Percentiles rank a stretch among this genome's conserved stretches.
phyloP scores from a whole-genome alignment of 2,113 vertebrate genomes.

The Mesitornis unicolor region DNA sequence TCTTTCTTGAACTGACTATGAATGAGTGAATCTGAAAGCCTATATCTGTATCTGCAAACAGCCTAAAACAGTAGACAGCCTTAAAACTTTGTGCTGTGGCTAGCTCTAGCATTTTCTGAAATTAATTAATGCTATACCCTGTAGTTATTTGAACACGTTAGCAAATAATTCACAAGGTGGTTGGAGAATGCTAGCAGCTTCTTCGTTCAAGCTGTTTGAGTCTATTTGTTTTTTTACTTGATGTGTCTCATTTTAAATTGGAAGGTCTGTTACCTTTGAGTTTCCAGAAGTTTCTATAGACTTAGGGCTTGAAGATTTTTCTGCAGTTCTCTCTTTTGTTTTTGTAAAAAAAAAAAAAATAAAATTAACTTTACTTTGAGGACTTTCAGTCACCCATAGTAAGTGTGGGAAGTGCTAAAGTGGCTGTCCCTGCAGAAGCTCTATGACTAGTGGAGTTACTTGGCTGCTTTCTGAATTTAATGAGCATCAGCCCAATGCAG shows the following conservation, averaged over 20 bases:
- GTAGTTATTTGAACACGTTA: neutral
- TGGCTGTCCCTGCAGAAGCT: neutral
- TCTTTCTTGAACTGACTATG: neutral
- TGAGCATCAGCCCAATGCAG: neutral
- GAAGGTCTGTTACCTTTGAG: neutral
- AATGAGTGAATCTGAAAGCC: no score
- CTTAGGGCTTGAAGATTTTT: neutral
- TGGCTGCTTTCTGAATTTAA: conserved; percentile 27
- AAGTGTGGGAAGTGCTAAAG: conserved; percentile 33
- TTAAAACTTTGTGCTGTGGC: neutral
- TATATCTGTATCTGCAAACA: neutral
- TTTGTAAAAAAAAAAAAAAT: neutral
- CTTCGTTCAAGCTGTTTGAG: neutral
- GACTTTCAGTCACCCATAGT: conserved; percentile 22
- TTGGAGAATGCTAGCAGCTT: neutral
- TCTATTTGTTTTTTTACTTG: neutral
- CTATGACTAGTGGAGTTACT: conserved; percentile 2
- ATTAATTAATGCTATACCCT: neutral
- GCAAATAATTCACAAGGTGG: neutral
- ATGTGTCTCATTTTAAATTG: neutral
- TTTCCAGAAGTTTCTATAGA: neutral
- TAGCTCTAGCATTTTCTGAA: neutral
- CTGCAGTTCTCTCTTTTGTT: neutral
- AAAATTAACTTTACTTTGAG: neutral
- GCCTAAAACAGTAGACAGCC: neutral